A percentile compares a stretch with the other conserved stretches of the same genome.
These are phyloP conservation scores for Caligus rogercresseyi DNA, from an alignment of 1,140 invertebrate species.

Conservation along the genomic window DNA sequence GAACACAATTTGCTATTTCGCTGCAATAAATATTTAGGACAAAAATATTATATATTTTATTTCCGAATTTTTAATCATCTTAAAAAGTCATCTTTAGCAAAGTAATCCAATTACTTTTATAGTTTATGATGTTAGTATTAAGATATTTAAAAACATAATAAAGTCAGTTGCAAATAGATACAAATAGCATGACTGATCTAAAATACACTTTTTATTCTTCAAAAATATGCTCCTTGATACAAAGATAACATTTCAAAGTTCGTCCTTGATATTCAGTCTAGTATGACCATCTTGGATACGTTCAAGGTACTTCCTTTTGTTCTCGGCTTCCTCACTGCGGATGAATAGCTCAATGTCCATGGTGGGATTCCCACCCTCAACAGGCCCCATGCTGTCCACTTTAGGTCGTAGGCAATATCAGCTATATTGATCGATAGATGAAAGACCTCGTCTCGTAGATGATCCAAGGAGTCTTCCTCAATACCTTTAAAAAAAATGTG, in stretches of 20 bases:
- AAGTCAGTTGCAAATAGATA: too few species aligned
- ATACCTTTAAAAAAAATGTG: background rate
- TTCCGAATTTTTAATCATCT: too few species aligned
- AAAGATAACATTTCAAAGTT: background rate
- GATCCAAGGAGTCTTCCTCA: background rate
- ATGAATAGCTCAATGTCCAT: background rate
- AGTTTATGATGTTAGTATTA: too few species aligned
- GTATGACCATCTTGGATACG: background rate
- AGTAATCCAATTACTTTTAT: too few species aligned
- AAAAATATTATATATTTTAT: too few species aligned
- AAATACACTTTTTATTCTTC: too few species aligned
- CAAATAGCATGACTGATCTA: too few species aligned
- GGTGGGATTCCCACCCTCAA: background rate
- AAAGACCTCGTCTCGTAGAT: background rate
- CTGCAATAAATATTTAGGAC: too few species aligned
- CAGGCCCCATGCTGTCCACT: background rate
- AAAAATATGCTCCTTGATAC: too few species aligned
- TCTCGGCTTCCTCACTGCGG: background rate
- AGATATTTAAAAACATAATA: too few species aligned
- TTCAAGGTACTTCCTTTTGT: background rate
- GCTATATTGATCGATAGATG: background rate
- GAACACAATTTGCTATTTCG: too few species aligned
- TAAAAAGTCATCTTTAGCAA: too few species aligned
- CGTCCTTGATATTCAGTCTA: background rate
- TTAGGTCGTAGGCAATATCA: background rate